These are phyloP conservation scores for Irena cyanogastra DNA, from an alignment of 2,113 vertebrate genomes.

Conservation along the genomic window DNA sequence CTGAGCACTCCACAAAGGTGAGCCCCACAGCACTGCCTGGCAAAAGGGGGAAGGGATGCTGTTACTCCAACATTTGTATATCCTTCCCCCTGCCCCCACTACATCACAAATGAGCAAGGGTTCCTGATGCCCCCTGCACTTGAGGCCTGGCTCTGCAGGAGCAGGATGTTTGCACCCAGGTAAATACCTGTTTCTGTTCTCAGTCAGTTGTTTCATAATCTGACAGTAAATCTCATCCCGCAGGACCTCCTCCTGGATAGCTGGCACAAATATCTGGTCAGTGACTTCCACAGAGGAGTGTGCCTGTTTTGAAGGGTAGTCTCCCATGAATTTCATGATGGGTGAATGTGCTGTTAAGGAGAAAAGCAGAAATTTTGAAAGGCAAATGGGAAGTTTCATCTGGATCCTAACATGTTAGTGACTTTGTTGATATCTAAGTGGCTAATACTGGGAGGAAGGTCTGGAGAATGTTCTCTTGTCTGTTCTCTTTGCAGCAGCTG, in stretches of 20 bases:
- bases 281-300: slow-evolving; percentile 81
- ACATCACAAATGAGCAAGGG: not conserved
- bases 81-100: not conserved
- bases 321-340: slow-evolving; percentile 95
- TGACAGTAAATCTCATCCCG: slow-evolving; percentile 94
- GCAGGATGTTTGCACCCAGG: not conserved
- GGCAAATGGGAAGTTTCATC: not conserved
- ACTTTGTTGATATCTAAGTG: not conserved
- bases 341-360: slow-evolving; percentile 77
- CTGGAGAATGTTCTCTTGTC: not conserved
- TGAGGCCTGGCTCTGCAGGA: not conserved
- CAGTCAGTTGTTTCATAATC: slow-evolving; percentile 94
- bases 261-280: slow-evolving; percentile 86
- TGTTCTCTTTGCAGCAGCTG: not conserved
- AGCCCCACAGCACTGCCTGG: not conserved
- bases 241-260: slow-evolving; percentile 77
- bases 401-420: not conserved
- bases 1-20: not conserved
- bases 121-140: not conserved
- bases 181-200: slow-evolving; percentile 84
- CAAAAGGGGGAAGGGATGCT: not conserved
- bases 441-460: not conserved
- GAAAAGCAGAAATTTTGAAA: not conserved
- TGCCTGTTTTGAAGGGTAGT: slow-evolving; percentile 89
- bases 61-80: not conserved